phyloP scores from a whole-genome alignment of 1,140 invertebrate genomes.

The Drosophila rhopaloa region DNA sequence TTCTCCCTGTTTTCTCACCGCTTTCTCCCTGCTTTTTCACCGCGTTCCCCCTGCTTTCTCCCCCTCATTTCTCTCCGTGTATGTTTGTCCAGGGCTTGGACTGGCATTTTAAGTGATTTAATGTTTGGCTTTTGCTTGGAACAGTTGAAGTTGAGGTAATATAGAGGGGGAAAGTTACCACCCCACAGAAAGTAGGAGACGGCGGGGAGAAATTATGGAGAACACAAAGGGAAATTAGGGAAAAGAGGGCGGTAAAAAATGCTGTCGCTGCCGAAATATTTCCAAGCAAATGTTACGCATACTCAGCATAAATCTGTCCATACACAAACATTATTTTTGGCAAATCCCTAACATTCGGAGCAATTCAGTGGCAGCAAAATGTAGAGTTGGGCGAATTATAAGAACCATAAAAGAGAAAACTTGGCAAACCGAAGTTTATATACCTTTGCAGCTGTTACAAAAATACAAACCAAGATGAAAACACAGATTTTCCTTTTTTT shows the following conservation, averaged over 20 bases:
- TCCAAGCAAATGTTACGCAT: slow-evolving; percentile 68
- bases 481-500: no score
- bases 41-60: not conserved
- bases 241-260: slow-evolving; percentile 3
- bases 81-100: slow-evolving; percentile 74
- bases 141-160: slow-evolving; percentile 57
- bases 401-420: no score
- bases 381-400: slow-evolving; percentile 1
- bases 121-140: slow-evolving; percentile 73
- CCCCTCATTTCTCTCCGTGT: slow-evolving; percentile 18
- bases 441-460: no score
- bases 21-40: not conserved
- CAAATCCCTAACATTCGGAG: slow-evolving; percentile 22
- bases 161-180: not conserved
- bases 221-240: slow-evolving; percentile 24
- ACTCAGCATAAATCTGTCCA: slow-evolving; percentile 76
- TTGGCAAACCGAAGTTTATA: no score
- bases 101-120: slow-evolving; percentile 81
- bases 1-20: not conserved
- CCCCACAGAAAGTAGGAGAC: not conserved
- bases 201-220: not conserved
- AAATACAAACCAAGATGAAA: no score
- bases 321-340: slow-evolving; percentile 57
- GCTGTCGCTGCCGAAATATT: slow-evolving; percentile 52
- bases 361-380: not conserved